Conservation (phyloP, 37 sponge, comb jelly and placozoan species). For the Mnemiopsis leidyi region DNA sequence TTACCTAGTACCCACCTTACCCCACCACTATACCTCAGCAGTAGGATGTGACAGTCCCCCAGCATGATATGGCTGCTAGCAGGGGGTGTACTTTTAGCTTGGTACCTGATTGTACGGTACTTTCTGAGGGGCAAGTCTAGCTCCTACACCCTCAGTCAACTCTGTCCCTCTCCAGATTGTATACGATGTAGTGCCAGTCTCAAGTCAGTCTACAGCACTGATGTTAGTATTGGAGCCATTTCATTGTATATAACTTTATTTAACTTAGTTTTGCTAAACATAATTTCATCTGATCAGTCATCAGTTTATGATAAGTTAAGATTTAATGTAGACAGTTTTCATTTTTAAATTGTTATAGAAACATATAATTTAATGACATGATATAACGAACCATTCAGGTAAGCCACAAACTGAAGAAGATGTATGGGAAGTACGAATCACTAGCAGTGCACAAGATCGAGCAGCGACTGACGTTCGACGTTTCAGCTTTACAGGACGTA, state of each 20-base stretch:
- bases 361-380: too few relatives aligned
- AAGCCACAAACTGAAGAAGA: neutral
- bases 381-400: too few relatives aligned
- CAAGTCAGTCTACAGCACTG: neutral
- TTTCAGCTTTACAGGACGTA: neutral
- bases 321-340: too few relatives aligned
- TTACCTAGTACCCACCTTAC: too few relatives aligned
- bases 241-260: too few relatives aligned
- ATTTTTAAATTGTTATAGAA: too few relatives aligned
- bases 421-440: neutral
- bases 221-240: neutral
- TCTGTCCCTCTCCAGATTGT: constrained; percentile 32
- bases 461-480: constrained; percentile 9
- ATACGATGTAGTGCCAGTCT: neutral
- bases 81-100: neutral
- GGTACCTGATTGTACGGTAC: constrained; percentile 1
- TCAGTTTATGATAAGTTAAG: too few relatives aligned
- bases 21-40: too few relatives aligned
- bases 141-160: neutral
- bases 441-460: neutral
- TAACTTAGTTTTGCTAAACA: too few relatives aligned
- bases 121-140: neutral
- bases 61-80: constrained; percentile 23
- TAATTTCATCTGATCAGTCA: too few relatives aligned
- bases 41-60: neutral